phyloP scores from a whole-genome alignment of 1,140 invertebrate species.

The Achatina immaculata region DNA sequence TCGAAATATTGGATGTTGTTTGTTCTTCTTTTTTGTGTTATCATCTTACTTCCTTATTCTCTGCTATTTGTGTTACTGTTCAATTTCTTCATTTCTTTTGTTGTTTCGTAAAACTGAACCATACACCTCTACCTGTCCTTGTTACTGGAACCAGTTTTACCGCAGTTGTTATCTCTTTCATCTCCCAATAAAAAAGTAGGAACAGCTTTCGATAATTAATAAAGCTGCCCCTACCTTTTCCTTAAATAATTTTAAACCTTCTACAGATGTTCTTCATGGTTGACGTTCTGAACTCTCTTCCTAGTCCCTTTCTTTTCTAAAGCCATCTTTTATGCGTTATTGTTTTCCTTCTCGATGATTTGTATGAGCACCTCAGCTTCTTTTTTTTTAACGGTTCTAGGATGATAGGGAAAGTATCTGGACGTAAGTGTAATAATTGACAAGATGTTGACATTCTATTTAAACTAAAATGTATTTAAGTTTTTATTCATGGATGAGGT shows the following conservation, averaged over 20 bases:
- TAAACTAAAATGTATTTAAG: no score
- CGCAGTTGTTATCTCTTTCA: no score
- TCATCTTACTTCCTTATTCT: conserved; percentile 10
- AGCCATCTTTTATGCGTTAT: neutral
- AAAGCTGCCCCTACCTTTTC: neutral
- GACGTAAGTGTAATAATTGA: no score
- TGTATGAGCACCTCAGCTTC: no score
- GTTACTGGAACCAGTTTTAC: no score
- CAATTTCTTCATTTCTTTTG: neutral
- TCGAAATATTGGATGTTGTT: no score
- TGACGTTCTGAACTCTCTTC: neutral
- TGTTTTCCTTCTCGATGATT: conserved; percentile 7
- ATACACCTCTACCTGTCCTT: neutral
- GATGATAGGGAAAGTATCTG: no score
- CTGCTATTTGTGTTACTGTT: conserved; percentile 9
- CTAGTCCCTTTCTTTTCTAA: neutral
- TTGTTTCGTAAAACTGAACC: neutral
- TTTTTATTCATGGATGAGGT: no score
- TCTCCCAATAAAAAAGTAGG: no score
- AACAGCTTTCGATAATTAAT: no score
- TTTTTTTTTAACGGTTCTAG: no score
- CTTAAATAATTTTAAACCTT: neutral
- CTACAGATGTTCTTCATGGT: neutral
- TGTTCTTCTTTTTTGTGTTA: neutral
- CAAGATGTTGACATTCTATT: no score